Evolutionary conservation across 2,113 vertebrate genomes (phyloP), one percentile per base, ranked within the genome.

Genomic region (Trinectes maculatus): DNA sequence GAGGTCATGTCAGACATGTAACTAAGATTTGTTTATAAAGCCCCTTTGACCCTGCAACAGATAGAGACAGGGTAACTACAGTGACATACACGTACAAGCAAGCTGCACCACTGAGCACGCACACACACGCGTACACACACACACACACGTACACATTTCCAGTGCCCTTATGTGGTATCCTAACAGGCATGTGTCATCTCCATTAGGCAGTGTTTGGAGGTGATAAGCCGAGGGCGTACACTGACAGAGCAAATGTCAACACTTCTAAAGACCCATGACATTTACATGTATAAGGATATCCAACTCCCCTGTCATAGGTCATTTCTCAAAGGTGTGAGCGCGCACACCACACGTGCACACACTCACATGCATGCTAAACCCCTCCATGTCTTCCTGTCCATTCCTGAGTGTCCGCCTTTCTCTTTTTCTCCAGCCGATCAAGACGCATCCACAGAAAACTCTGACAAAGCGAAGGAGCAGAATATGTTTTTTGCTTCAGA

Each of bases 271-370:
- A 83, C 62, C 69, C 39, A 25, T 84, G 85, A 88, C 87, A 89
- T 89, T 91, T 88, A 90, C 77, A 80, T 67, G 31, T 72, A 75
- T 77, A 80, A 77, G 62, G 74, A 76, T 75, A 81, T 88, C 74
- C 83, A 84, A 84, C 79, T 59, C 36, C 54, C 34, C 64, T 82
- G 81, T 82, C 83, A 64, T 58, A 74, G 85, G 85, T 89, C 88
- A 87, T 88, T 79, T 82, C 75, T 86, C 88, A 74, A 31, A 84
- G 53, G 62, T 84, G 77, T 65, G 70, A 70, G 56, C 31, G n/a
- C 12, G 3, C 42, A 37, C 40, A 5, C 59, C 52, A 25, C 31
- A 48, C 19, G 18, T 12, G 40, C 6, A 16, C 31, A 48, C 22
- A 26, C 12, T 13, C 6, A 21, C 29, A 21, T n/a, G n/a, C n/a